These are phyloP conservation scores for Cichlasoma orientale DNA, from an alignment of 2,797 vertebrate species.

Conservation along the genomic window DNA sequence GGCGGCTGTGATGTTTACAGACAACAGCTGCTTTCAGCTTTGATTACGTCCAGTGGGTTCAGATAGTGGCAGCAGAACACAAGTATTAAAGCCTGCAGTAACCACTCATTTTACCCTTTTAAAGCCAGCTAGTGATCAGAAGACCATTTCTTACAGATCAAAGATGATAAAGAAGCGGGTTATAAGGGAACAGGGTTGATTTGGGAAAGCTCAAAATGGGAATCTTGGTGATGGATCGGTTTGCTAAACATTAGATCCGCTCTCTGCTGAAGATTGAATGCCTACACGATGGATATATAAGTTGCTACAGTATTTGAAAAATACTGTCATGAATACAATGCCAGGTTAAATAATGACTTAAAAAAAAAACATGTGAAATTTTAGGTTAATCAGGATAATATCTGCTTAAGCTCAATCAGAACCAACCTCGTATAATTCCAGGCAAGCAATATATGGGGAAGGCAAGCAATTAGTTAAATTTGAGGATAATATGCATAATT, in stretches of 20 bases:
- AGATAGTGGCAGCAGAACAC: not conserved
- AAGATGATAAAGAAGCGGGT: not conserved
- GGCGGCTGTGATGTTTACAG: not conserved
- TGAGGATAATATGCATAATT: rapidly evolving
- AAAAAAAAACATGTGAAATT: not conserved
- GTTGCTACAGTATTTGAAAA: not conserved
- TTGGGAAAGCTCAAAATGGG: too few relatives aligned
- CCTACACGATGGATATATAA: not conserved
- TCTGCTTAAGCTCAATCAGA: too few relatives aligned
- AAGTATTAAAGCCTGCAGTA: not conserved
- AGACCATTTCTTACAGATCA: not conserved
- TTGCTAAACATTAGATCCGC: not conserved
- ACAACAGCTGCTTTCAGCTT: not conserved
- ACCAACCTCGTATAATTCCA: not conserved
- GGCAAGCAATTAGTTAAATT: not conserved
- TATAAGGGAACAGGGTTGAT: rapidly evolving
- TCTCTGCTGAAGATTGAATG: not conserved
- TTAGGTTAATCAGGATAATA: too few relatives aligned
- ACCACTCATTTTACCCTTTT: not conserved
- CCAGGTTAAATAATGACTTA: not conserved
- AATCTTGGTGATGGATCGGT: not conserved
- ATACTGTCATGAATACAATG: not conserved
- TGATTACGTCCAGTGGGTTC: not conserved
- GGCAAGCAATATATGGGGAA: not conserved
- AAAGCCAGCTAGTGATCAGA: not conserved